phyloP scores from a whole-genome alignment of 2,113 vertebrate genomes.

The Peromyscus polionotus region DNA sequence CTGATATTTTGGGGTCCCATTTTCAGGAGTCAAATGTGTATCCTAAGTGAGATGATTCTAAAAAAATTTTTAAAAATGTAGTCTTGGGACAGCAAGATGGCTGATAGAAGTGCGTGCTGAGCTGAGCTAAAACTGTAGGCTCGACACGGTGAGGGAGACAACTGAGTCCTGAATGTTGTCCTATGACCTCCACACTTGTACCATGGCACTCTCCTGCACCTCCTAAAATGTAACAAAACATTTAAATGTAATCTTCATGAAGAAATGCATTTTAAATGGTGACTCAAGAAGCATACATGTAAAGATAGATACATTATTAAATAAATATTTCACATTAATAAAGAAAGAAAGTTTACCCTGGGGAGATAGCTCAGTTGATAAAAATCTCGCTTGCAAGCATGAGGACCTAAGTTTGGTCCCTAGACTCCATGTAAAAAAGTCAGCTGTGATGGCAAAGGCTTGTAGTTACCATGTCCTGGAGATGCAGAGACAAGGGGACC shows the following conservation, averaged over 20 bases:
- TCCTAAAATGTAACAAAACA: background rate
- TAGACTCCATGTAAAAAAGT: background rate
- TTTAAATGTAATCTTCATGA: background rate
- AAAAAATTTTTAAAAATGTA: background rate
- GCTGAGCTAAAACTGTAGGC: too few species aligned
- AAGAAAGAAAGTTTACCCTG: background rate
- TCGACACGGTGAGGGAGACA: background rate
- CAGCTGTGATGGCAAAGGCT: background rate
- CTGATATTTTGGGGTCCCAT: background rate
- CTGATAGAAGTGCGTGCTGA: background rate
- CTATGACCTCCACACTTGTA: background rate
- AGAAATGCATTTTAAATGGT: background rate
- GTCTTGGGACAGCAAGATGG: too few species aligned
- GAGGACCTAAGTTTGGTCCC: too few species aligned
- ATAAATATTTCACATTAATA: background rate
- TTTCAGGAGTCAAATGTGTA: background rate
- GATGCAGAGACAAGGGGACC: background rate
- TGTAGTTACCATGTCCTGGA: background rate
- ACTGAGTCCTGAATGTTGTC: background rate
- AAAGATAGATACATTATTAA: background rate
- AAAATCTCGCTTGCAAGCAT: background rate
- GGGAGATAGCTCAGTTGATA: too few species aligned
- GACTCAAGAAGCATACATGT: background rate
- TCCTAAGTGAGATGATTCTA: background rate
- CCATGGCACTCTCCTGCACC: background rate